A percentile compares a stretch with the other conserved stretches of the same genome.
phyloP scores from a whole-genome alignment of 2,113 vertebrate species.

The Nerophis lumbriciformis region DNA sequence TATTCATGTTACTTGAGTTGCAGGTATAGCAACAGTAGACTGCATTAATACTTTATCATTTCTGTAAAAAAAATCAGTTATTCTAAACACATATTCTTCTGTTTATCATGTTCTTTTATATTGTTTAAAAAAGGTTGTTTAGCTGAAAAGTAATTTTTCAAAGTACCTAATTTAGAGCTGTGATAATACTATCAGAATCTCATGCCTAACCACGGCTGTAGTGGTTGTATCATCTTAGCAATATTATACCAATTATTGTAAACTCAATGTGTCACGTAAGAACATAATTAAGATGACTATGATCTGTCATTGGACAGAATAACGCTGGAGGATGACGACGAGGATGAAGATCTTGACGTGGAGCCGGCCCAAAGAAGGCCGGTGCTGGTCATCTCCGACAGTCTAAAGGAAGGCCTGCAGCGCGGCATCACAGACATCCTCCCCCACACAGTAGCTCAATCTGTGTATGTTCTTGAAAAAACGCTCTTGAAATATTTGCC shows the following conservation, averaged over 20 bases:
- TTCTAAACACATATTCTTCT: no score
- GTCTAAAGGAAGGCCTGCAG: constrained; percentile 73
- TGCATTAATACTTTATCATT: no score
- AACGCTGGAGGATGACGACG: constrained; percentile 73
- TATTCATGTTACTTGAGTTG: no score
- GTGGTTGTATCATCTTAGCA: no score
- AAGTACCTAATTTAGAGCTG: no score
- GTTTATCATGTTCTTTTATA: no score
- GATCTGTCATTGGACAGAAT: constrained; percentile 68
- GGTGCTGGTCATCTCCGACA: constrained; percentile 74
- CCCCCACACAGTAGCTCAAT: constrained; percentile 73
- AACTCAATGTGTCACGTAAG: background rate
- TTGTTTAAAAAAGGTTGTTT: no score
- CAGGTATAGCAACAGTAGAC: no score
- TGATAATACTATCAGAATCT: no score
- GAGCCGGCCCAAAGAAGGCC: constrained; percentile 66
- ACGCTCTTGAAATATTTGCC: background rate
- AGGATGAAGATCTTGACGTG: constrained; percentile 70
- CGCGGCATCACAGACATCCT: constrained; percentile 74
- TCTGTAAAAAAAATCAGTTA: no score
- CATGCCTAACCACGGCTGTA: no score
- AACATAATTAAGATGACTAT: background rate
- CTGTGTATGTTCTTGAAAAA: constrained; percentile 62
- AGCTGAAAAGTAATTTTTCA: no score
- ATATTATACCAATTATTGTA: background rate